A percentile compares a stretch with the other conserved stretches of the same genome.
Evolutionary conservation across 2,113 vertebrate species (phyloP).

Genomic region (Tursiops truncatus): DNA sequence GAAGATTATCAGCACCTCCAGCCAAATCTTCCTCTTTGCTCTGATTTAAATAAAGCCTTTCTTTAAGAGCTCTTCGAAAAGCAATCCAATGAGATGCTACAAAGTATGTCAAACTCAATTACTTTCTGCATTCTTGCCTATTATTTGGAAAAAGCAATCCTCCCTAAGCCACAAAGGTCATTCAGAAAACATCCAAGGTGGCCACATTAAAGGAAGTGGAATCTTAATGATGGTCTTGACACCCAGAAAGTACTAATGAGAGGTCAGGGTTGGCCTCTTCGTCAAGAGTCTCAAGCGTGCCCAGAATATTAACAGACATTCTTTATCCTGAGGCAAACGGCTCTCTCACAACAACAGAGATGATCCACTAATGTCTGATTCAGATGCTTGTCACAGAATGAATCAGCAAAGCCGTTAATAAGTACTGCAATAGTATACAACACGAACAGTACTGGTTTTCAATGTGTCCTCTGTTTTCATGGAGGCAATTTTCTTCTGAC

Average conservation of each 20-base stretch:
- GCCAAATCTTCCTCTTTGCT: constrained; percentile 52
- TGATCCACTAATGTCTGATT: constrained; percentile 63
- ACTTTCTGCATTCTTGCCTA: constrained; percentile 54
- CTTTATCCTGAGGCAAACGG: constrained; percentile 56
- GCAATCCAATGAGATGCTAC: constrained; percentile 44
- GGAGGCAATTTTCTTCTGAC: not conserved
- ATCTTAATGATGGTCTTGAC: constrained; percentile 68
- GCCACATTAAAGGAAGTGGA: constrained; percentile 62
- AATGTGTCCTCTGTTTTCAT: not conserved
- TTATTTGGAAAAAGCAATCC: constrained; percentile 66
- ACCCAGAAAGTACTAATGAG: constrained; percentile 72
- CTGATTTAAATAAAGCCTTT: constrained; percentile 60
- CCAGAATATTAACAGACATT: constrained; percentile 67
- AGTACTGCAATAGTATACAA: not conserved
- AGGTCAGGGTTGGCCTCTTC: constrained; percentile 40
- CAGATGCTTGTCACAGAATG: constrained; percentile 70
- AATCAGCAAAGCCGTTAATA: constrained; percentile 54
- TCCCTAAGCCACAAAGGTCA: constrained; percentile 63
- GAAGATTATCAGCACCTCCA: constrained; percentile 41
- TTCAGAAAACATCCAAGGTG: constrained; percentile 65
- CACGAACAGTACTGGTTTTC: not conserved
- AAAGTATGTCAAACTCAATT: constrained; percentile 58
- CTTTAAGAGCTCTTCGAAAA: constrained; percentile 61
- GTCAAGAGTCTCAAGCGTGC: constrained; percentile 51
- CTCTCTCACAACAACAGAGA: constrained; percentile 45